A percentile compares a stretch with the other conserved stretches of the same genome.
Conservation (phyloP, 2,113 vertebrate species). For the Anoplopoma fimbria region DNA sequence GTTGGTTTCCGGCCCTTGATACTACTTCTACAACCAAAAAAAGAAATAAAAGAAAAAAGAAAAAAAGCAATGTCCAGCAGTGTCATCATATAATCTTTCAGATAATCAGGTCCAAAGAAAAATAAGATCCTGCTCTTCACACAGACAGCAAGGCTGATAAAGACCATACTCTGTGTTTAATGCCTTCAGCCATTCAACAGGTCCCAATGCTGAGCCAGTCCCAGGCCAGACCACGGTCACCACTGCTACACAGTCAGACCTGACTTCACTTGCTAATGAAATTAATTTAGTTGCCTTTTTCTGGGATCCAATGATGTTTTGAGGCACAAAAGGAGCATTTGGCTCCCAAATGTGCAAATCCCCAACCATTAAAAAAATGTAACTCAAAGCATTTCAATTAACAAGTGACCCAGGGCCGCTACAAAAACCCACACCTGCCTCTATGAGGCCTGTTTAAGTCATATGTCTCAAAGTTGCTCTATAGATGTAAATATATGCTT, state of each 20-base stretch:
- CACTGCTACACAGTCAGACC: constrained; percentile 69
- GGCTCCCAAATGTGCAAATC: constrained; percentile 17
- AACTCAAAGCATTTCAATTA: constrained; percentile 58
- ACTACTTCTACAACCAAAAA: constrained; percentile 27
- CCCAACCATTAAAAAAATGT: background rate
- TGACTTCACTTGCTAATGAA: constrained; percentile 31
- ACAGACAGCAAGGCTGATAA: constrained; percentile 47
- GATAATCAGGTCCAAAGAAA: constrained; percentile 70
- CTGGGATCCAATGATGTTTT: constrained; percentile 19
- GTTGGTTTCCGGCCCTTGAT: constrained; percentile 54
- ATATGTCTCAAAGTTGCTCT: constrained; percentile 81
- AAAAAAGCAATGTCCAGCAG: constrained; percentile 60
- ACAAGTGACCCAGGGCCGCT: constrained; percentile 63
- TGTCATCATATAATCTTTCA: constrained; percentile 58
- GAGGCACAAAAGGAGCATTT: constrained; percentile 7
- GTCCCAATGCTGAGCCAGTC: constrained; percentile 65
- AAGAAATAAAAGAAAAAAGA: background rate
- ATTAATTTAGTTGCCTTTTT: constrained; percentile 1
- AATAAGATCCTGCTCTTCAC: constrained; percentile 49
- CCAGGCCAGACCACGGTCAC: constrained; percentile 53
- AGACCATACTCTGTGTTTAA: constrained; percentile 41
- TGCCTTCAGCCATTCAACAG: constrained; percentile 56
- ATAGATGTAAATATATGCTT: constrained; percentile 84
- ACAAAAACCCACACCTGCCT: constrained; percentile 77
- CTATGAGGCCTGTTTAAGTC: constrained; percentile 70